Base-by-base conservation (phyloP, 2,888 invertebrate species). In the Parapristionchus giblindavisi region DNA sequence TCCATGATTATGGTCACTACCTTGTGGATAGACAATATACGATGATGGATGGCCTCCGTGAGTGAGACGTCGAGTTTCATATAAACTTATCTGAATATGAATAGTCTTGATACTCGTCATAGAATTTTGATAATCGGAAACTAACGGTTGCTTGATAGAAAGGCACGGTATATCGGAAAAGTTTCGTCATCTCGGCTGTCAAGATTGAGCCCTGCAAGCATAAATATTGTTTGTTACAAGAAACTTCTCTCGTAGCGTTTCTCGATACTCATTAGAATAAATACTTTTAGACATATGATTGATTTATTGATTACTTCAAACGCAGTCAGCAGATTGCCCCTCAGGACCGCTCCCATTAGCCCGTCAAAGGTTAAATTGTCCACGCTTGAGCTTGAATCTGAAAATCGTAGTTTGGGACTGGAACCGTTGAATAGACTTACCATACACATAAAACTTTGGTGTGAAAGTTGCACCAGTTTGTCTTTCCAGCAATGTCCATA, bases 11-110 rank as follows among this genome's bases (percentile, higher is more conserved):
- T n/a, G n/a, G n/a, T n/a, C n/a, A n/a, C 21, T 63, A 65, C 63
- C 63, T 29, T 65, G 63, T 4, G 63, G 63, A 17, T 65, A 65
- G 17, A 65, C 21, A 24, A 65, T 65, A 43, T 65, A 65, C 36
- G 40, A 40, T 17, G 63, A 21, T 3, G 24, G 63, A 4, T 8
- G 43, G 27, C 63, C 63, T 4, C 43, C 11, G 1, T 21, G 40
- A 1, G 63, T 43, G 0, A 27, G 40, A 1, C 63, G 63, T 0
- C 63, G 63, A 0, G 63, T 65, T 29, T 65, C 63, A 27, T 65
- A 65, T 14, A 65, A 21, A 14, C 43, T 43, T 5, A 43, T 43
- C 63, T 65, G 63, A 3, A 43, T 27, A 34, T 11, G 1, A 24
- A 29, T n/a, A 54, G 4, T 24, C 2, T 27, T 58, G 2, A 1